Evolutionary conservation across 2,113 vertebrate species (phyloP), one percentile per base, ranked within the genome.

Genomic region (Numenius arquata): DNA sequence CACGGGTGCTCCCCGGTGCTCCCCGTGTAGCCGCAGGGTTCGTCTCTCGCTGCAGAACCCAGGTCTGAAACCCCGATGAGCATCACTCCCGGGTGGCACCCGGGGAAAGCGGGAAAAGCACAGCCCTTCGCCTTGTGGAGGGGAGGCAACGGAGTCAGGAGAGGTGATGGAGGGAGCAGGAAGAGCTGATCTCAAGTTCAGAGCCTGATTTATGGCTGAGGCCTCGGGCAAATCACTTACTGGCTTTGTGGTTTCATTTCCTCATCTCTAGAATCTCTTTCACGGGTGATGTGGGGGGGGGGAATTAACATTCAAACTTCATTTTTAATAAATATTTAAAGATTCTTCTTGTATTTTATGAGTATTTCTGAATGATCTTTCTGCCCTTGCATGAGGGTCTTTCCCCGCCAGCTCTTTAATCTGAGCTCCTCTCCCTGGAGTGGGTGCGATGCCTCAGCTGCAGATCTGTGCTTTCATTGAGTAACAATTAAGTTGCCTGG

Each of bases 221-320:
- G 88, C 93, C 95, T 93, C 40, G 0, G 85, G 92, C 90, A 92
- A 86, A 90, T 89, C 86, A 50, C 52, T 96, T 4, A 68, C 66
- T 88, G 90, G 43, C 83, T 93, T 75, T 87, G 95, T 72, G 90
- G 92, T 90, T 92, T 94, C 86, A 58, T 90, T 93, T 93, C 92
- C 88, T 85, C 92, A 85, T 89, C 90, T 72, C 88, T 16, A 85
- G 65, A 62, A 80, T 85, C 91, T 88, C 63, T 70, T 94, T 83
- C 85, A 68, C 18, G 47, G 85, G 92, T 82, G 90, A 90, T 73
- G 85, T 86, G 75, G 73, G 92, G 88, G 73, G 73, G 74, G 66
- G 85, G 92, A 84, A 96, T 93, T 78, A 96, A 81, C 92, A 72
- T 66, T 56, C 83, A 75, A 90, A 84, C 58, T n/a, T 87, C 36